A percentile compares a stretch with the other conserved stretches of the same genome.
Evolutionary conservation across 1,140 invertebrate species (phyloP).

Genomic region (Drosophila parabipectinata): DNA sequence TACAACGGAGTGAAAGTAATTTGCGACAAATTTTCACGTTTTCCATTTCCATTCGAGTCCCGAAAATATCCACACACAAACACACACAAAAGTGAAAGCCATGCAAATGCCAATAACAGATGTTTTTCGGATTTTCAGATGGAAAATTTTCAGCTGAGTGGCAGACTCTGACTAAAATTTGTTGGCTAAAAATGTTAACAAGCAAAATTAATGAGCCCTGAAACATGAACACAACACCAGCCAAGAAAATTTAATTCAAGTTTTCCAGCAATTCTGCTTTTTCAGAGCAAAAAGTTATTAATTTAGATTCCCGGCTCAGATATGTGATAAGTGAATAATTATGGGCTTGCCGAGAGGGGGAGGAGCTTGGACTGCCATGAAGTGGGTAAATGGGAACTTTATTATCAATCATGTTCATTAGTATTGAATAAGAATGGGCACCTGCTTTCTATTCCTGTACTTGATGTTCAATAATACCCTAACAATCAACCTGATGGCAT

Average conservation of each 20-base stretch:
- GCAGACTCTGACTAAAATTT: constrained; percentile 47
- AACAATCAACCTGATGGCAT: constrained; percentile 55
- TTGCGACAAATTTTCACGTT: constrained; percentile 77
- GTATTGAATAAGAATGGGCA: not conserved
- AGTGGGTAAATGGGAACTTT: not conserved
- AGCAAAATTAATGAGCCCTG: constrained; percentile 74
- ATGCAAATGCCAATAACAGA: constrained; percentile 73
- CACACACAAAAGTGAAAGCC: constrained; percentile 66
- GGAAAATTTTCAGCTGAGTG: constrained; percentile 26
- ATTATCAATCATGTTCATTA: too few relatives aligned
- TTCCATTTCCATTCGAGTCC: constrained; percentile 27
- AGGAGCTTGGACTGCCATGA: not conserved
- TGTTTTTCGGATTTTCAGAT: constrained; percentile 44
- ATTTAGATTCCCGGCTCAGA: constrained; percentile 57
- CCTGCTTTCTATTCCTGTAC: not conserved
- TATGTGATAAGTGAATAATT: constrained; percentile 73
- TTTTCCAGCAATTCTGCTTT: constrained; percentile 30
- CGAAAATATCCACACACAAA: not conserved
- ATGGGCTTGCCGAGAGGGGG: not conserved
- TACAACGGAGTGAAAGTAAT: constrained; percentile 69
- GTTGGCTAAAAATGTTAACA: constrained; percentile 71
- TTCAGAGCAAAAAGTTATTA: constrained; percentile 45
- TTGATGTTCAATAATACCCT: not conserved
- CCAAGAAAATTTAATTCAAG: constrained; percentile 29
- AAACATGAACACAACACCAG: constrained; percentile 41